phyloP scores from a whole-genome alignment of 1,140 invertebrate genomes.

The Euwallacea similis region DNA sequence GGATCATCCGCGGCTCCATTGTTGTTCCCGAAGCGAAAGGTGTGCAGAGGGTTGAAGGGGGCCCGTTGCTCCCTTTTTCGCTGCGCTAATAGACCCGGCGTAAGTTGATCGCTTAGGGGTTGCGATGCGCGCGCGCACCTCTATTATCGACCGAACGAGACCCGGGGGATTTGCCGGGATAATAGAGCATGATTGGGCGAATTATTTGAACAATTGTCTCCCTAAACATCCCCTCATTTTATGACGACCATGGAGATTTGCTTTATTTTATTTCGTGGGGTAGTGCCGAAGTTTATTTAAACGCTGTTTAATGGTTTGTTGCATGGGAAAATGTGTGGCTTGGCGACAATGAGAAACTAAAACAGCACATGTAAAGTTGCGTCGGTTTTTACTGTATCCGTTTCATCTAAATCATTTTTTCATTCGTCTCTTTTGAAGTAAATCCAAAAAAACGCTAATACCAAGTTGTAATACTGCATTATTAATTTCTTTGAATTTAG shows the following conservation, averaged over 20 bases:
- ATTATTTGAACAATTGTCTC: conserved; percentile 35
- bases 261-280: conserved; percentile 19
- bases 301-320: conserved; percentile 11
- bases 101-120: conserved; percentile 12
- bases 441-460: too few species aligned
- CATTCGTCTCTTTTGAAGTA: too few species aligned
- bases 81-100: conserved; percentile 1
- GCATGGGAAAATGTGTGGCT: background rate
- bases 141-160: conserved; percentile 17
- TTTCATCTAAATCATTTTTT: too few species aligned
- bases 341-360: too few species aligned
- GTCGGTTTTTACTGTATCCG: too few species aligned
- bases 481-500: too few species aligned
- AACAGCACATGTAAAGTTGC: too few species aligned
- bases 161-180: conserved; percentile 20
- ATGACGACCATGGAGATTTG: conserved; percentile 11
- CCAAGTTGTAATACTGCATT: too few species aligned
- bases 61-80: conserved; percentile 4
- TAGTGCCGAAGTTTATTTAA: background rate
- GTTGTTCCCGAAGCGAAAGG: background rate
- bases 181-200: conserved; percentile 32
- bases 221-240: conserved; percentile 32
- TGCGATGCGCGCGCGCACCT: conserved; percentile 13
- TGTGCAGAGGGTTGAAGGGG: background rate
- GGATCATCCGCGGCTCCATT: conserved; percentile 17